Evolutionary conservation across 2,113 vertebrate species (phyloP).

Genomic region (Colinus virginianus): DNA sequence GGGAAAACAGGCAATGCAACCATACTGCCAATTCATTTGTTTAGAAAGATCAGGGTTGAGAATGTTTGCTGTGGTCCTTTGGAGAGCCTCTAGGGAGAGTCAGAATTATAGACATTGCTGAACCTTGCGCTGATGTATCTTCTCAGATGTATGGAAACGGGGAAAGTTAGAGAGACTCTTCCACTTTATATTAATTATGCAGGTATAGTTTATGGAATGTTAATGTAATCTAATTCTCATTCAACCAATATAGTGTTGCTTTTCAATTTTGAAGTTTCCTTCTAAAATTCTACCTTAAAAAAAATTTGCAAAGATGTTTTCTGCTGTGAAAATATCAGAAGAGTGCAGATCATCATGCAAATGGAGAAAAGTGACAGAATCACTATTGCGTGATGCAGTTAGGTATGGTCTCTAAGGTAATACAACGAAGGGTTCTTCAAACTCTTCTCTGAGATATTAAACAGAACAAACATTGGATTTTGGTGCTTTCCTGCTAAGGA

Average conservation of each 20-base stretch:
- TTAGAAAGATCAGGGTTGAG: neutral
- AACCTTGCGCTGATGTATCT: neutral
- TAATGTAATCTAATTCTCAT: neutral
- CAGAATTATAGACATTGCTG: neutral
- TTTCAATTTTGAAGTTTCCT: neutral
- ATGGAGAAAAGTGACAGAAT: neutral
- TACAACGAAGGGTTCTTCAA: neutral
- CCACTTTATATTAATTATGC: neutral
- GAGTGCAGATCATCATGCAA: neutral
- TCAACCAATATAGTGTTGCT: neutral
- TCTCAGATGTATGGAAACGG: neutral
- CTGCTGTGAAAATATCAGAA: neutral
- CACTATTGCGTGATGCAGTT: neutral
- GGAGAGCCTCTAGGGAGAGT: neutral
- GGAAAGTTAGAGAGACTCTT: neutral
- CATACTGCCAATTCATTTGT: neutral
- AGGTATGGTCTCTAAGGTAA: neutral
- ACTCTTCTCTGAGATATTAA: neutral
- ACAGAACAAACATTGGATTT: neutral
- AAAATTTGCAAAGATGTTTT: neutral
- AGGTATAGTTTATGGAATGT: neutral
- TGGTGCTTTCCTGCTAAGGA: neutral
- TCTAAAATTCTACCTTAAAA: neutral
- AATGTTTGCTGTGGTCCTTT: neutral
- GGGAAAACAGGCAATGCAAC: neutral